Evolutionary conservation across 2,113 vertebrate genomes (phyloP), one percentile per base, ranked within the genome.

Genomic region (Ammospiza nelsoni): DNA sequence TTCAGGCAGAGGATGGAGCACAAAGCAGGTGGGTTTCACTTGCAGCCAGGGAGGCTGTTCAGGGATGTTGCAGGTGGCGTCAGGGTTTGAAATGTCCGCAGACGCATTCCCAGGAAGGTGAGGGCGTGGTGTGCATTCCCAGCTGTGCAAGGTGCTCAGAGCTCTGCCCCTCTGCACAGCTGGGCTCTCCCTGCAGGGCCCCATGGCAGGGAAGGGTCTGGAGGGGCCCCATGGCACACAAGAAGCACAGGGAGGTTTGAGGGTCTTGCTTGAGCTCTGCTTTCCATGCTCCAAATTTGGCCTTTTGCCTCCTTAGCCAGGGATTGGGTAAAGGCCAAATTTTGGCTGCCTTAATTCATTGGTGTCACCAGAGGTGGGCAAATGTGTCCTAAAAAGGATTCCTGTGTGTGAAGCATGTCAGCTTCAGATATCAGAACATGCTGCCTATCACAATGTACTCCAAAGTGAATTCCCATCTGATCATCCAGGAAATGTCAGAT

Each of bases 151-250:
- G 24, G 16, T 55, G 10, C 41, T 77, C 62, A 71, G 54, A 48
- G 14, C 29, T 17, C 7, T 29, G 9, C 46, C 14, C 22, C 74
- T 33, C 15, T 7, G 28, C 27, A 21, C 20, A 21, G 29, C 31
- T 54, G 61, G 41, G 27, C 27, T 58, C 3, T 51, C 28, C 22
- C 43, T 59, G 51, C 82, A 43, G 59, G 31, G 28, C 35, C 35
- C 35, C 35, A 35, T 35, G 35, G 35, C 35, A 35, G 29, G 33
- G 35, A 43, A 29, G 33, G 43, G 3, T 8, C 7, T 24, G 43
- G 22, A 8, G 62, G 12, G 15, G 9, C n/a, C 43, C 48, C 7
- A 1, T 17, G 51, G 39, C 39, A 19, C 31, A 15, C 10, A 0
- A 1, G 43, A 39, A 58, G 14, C 48, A 37, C 2, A 8, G 24